Conservation (phyloP, 2,113 vertebrate species). For the Chloropsis hardwickii region DNA sequence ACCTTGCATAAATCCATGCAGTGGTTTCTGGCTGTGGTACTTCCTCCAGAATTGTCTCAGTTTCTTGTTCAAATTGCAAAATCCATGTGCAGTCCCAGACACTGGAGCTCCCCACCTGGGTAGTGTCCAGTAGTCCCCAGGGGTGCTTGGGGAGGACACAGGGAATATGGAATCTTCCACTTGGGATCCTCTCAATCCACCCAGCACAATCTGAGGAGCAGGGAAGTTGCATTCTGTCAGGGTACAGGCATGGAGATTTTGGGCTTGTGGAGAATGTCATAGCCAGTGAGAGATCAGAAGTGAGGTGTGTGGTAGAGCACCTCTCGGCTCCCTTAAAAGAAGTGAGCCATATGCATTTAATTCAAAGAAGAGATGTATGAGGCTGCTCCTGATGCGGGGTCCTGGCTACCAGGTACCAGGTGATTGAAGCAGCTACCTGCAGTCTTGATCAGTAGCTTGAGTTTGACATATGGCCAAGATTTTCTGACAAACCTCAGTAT, state of each 20-base stretch:
- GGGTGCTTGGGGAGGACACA: accelerated
- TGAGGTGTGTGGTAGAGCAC: neutral
- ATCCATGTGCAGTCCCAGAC: accelerated
- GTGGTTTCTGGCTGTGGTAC: neutral
- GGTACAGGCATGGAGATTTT: neutral
- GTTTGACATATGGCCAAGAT: neutral
- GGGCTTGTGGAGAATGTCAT: neutral
- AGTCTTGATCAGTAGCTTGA: neutral
- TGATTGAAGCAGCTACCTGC: neutral
- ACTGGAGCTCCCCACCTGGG: accelerated
- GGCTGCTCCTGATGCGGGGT: neutral
- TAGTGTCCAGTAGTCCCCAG: accelerated
- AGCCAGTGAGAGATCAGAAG: neutral
- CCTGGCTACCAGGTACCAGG: neutral
- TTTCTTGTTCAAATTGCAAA: neutral
- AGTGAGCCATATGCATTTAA: neutral
- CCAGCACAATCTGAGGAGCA: accelerated
- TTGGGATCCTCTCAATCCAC: accelerated
- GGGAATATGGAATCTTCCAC: neutral
- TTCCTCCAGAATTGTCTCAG: accelerated
- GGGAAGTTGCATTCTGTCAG: neutral
- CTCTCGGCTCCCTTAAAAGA: neutral
- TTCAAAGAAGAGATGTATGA: neutral
- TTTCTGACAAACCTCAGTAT: conserved; percentile 8
- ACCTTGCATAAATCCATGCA: neutral